Evolutionary conservation across 2,797 vertebrate genomes (phyloP), one percentile per base, ranked within the genome.

Genomic region (Brachyalestes nurse): DNA sequence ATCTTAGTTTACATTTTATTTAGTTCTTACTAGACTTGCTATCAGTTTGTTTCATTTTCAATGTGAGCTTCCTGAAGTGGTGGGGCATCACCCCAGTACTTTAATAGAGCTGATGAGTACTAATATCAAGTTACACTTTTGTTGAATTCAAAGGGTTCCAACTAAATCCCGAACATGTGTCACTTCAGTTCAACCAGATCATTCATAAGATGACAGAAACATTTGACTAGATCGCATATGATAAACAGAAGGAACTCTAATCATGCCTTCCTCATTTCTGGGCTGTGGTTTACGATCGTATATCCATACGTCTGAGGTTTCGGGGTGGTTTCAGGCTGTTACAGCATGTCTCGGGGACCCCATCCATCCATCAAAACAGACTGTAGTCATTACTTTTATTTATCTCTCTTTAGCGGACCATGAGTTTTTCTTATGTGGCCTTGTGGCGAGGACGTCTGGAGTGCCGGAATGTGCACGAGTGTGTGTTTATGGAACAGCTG

Each of bases 381-480:
- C 75, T 42, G 72, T 53, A 76, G 71, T 73, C n/a, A 71, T 75
- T 88, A 80, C 86, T 86, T 86, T 88, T 88, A 83, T 77, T 82
- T 88, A 62, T 85, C 83, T 89, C 72, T 84, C 78, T 66, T 38
- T 9, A 71, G 51, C 89, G 89, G 86, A 57, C 89, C 89, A 86
- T 89, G 88, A 83, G 72, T 87, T 72, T 76, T 34, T 21, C 13
- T 23, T 61, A 34, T 23, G 71, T 85, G 75, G 61, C 61, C 14
- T 34, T 79, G 77, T 77, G 72, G 79, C 21, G 23, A 17, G 61
- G 74, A 61, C 55, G 79, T 81, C 79, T 81, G 76, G 65, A 40
- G 40, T 69, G 77, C 64, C 72, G 60, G 77, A 75, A 65, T 84
- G 75, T 66, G 61, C 17, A 57, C 7, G 71, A 34, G 28, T 58